Percentiles rank a stretch among this genome's conserved stretches.
Conservation (phyloP, 1,140 invertebrate species). For the Brachionus manjavacas region DNA sequence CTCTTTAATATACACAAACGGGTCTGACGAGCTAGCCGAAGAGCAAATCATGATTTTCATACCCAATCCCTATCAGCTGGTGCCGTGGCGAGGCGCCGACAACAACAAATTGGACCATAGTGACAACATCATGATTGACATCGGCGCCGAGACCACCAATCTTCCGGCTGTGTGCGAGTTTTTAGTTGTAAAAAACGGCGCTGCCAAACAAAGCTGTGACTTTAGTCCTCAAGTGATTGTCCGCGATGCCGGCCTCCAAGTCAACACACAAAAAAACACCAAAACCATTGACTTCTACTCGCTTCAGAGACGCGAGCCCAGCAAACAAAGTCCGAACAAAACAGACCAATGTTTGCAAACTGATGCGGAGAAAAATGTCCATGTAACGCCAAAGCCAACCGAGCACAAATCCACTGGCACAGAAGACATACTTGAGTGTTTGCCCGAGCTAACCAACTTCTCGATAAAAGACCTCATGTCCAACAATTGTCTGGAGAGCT, state of each 20-base stretch:
- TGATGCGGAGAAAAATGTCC: not conserved
- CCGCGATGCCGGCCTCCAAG: not conserved
- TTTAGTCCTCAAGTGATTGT: not conserved
- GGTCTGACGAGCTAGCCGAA: not conserved
- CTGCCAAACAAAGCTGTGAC: not conserved
- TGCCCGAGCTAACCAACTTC: not conserved
- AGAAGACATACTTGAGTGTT: not conserved
- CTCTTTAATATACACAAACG: not conserved
- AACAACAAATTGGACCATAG: not conserved
- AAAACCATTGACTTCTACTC: not conserved
- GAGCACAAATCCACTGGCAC: not conserved
- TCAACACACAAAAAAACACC: not conserved
- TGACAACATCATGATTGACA: slow-evolving; percentile 22
- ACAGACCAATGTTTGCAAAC: not conserved
- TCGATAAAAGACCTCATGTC: not conserved
- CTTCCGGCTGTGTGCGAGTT: slow-evolving; percentile 7
- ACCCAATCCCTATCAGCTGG: not conserved
- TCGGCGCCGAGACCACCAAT: not conserved
- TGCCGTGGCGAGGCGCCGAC: not conserved
- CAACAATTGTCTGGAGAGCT: not conserved
- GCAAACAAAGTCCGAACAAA: not conserved
- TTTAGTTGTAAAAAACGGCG: slow-evolving; percentile 2
- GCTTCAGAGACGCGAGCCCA: not conserved
- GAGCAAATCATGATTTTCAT: not conserved
- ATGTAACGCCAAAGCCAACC: not conserved